A percentile compares a stretch with the other conserved stretches of the same genome.
Conservation (phyloP, 1,140 invertebrate genomes). For the Halesus radiatus region DNA sequence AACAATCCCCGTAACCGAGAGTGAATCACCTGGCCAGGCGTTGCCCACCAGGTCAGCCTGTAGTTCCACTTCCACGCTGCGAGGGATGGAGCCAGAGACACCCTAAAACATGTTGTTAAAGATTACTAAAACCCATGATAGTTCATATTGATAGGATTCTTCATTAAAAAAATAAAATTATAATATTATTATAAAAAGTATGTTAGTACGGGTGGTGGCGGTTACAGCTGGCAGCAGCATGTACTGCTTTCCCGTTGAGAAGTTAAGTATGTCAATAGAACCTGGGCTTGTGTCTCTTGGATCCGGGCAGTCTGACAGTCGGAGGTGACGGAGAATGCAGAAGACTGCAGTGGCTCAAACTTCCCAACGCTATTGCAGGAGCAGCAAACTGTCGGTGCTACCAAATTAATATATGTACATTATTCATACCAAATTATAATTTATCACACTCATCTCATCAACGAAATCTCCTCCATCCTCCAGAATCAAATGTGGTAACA, state of each 20-base stretch:
- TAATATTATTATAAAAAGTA: too few relatives aligned
- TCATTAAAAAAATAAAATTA: too few relatives aligned
- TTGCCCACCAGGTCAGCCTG: constrained; percentile 88
- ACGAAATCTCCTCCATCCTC: too few relatives aligned
- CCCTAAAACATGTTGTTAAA: constrained; percentile 64
- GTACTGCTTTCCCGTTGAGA: too few relatives aligned
- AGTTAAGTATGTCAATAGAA: constrained; percentile 52
- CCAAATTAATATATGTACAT: background rate
- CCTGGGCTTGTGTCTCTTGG: constrained; percentile 81
- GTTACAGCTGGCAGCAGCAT: too few relatives aligned
- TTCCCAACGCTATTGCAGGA: constrained; percentile 74
- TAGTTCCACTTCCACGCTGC: constrained; percentile 90
- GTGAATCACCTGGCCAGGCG: constrained; percentile 90
- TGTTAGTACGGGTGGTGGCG: too few relatives aligned
- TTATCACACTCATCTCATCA: background rate
- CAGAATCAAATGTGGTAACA: too few relatives aligned
- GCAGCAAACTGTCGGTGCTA: constrained; percentile 71
- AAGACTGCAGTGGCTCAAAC: constrained; percentile 79
- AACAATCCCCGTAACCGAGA: constrained; percentile 89
- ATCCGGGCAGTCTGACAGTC: constrained; percentile 86
- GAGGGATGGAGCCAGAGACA: constrained; percentile 84
- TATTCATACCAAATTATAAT: background rate
- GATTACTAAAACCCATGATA: too few relatives aligned
- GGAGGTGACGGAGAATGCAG: constrained; percentile 79
- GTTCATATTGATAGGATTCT: too few relatives aligned